Evolutionary conservation across 2,888 invertebrate species (phyloP), one percentile per base, ranked within the genome.

Genomic region (Heliothis peltigera): DNA sequence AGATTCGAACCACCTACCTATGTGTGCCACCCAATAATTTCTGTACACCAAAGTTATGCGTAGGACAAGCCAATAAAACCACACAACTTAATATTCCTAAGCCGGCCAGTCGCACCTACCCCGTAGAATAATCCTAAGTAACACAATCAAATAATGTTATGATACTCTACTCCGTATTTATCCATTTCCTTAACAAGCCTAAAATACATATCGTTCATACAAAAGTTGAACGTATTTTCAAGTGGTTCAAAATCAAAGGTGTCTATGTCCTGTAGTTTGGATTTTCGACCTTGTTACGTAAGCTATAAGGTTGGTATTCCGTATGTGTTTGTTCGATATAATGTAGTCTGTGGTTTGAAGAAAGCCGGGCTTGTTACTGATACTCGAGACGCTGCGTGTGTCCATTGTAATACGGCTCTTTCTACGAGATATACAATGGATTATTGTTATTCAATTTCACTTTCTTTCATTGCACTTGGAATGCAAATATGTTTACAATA

Each of bases 321-420:
- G 10, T 42, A 17, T 63, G 64, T 53, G 55, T 58, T 28, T 68
- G 60, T 63, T 55, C 59, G 67, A 58, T 61, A 89, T 87, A 91
- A 88, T 84, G 89, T 85, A 79, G 85, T 84, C 88, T 91, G 87
- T 90, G 76, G 72, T 87, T 67, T 63, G 87, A 93, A 91, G 92
- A 93, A 91, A 90, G 93, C 90, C 82, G 67, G 86, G 88, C 88
- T 92, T 93, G 92, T 93, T 90, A 81, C 87, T 91, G 93, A 92
- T 85, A 94, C 93, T 93, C 89, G 93, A 93, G 87, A 92, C 90
- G 80, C 75, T 66, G 84, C 63, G 69, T 46, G 86, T 86, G 77
- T 87, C 81, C 93, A 87, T 89, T 92, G 87, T 89, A 56, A 2
- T 7, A 79, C 82, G 82, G 44, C 55, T 53, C 12, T 62, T 57